Evolutionary conservation across 2,888 invertebrate genomes (phyloP), one percentile per base, ranked within the genome.

Genomic region (Chironomus tentans): DNA sequence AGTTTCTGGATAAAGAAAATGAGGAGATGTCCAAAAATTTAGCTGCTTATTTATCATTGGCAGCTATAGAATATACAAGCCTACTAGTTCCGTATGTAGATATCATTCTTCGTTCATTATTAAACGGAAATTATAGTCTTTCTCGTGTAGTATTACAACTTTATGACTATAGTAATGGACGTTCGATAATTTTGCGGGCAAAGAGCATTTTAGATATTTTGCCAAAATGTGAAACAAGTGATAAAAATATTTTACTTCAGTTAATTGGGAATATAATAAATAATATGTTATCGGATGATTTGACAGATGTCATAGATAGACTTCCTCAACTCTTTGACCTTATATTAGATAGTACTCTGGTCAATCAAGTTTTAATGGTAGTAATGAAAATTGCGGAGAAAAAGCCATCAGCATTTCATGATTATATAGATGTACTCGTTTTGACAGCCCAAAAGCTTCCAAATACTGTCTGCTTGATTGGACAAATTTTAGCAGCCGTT

Each of bases 1-100:
- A 94, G 84, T 95, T 95, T 83, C 85, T 97, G 72, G 92, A 93
- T 80, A 94, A 94, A 82, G 93, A 94, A 76, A 97, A 97, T 84
- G 89, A 91, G 78, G 96, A 96, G 83, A 87, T 97, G 78, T 93
- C 93, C 0, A 87, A 94, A 77, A 95, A 95, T 82, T 91, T 96
- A 87, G 94, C 95, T 61, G 92, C 94, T 72, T 97, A 97, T 83
- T 87, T 97, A 72, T 95, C 95, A 0, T 85, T 97, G 78, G 96
- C 96, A 13, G 96, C 96, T 74, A 94, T 95, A 77, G 94, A 95
- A 81, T 94, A 96, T 84, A 92, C 95, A 3, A 90, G 91, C 78
- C 85, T 96, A 78, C 85, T 97, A 61, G 92, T 94, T 79, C 91
- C 92, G 12, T 94, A 96, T 82, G 92, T 95, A 74, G 92, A 94